phyloP scores from a whole-genome alignment of 2,113 vertebrate species.

The Microcebus murinus region DNA sequence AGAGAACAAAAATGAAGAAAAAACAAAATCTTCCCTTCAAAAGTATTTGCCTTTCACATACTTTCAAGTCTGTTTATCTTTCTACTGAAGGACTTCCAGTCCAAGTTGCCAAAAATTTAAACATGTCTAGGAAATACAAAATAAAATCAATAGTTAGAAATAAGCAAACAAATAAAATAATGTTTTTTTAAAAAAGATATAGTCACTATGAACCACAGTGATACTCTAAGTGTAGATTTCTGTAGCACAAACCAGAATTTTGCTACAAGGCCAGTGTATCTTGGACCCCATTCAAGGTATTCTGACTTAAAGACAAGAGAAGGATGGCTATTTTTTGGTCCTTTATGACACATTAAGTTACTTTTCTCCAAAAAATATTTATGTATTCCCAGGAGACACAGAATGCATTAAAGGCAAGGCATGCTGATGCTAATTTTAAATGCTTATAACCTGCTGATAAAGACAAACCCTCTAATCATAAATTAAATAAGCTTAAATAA shows the following conservation, averaged over 20 bases:
- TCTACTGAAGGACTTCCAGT: background rate
- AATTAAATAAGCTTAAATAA: background rate
- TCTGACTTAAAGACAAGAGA: background rate
- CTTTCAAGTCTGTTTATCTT: background rate
- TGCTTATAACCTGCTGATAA: background rate
- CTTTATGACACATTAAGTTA: background rate
- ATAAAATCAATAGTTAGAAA: constrained; percentile 18
- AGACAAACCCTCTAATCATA: background rate
- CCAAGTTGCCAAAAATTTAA: background rate
- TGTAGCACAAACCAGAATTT: background rate
- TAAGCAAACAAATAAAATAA: background rate
- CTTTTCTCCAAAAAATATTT: background rate
- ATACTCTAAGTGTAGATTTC: background rate
- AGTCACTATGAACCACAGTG: background rate
- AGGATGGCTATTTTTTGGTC: background rate
- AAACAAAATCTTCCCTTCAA: background rate
- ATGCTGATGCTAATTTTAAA: background rate
- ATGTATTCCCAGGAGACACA: background rate
- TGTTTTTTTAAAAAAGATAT: background rate
- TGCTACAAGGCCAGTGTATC: background rate
- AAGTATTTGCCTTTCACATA: background rate
- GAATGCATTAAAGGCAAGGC: background rate
- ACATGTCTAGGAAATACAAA: background rate
- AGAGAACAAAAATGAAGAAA: constrained; percentile 3
- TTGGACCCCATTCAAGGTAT: background rate